Base-by-base conservation (phyloP, 2,113 vertebrate genomes). In the Perccottus glenii region DNA sequence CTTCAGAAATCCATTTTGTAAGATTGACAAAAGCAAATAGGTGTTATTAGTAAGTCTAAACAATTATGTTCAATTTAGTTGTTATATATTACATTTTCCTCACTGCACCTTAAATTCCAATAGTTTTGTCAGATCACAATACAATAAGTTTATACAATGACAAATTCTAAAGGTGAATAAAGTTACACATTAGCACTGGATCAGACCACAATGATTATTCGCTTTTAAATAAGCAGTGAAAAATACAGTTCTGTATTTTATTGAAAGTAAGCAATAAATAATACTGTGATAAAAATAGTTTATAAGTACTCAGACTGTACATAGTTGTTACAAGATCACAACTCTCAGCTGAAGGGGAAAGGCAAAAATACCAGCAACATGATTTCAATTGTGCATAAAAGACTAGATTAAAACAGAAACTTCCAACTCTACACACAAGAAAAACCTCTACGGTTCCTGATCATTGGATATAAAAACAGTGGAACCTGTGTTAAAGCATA, bases 201-300 rank as follows among this genome's bases (percentile, higher is more conserved):
- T 50, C 55, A 3, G 6, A 35, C 47, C 4, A 56, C 69, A 45
- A 79, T 55, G 74, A 87, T 71, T 75, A 60, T 85, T 51, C 81
- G 78, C 78, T 76, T 75, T 91, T 92, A 90, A 86, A 93, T 83
- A 94, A 95, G 95, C 95, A 95, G 95, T 95, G 94, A 91, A 95
- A 97, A 95, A 96, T 89, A 91, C 83, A 94, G 94, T 95, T 96
- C 95, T 94, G 95, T 92, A 96, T 93, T 98, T 98, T 98, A 98
- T 96, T 97, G 96, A 96, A 95, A 96, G 94, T 95, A 95, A 95
- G 95, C 94, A 98, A 98, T 98, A 98, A 99, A 98, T 98, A 98
- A 98, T 96, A 97, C 96, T 97, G 96, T 98, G 97, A 96, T 98
- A 97, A 98, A 98, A 98, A 98, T 92, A 96, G 95, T 94, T 96